A percentile compares a stretch with the other conserved stretches of the same genome.
phyloP scores from a whole-genome alignment of 2,888 invertebrate species.

The Tetragonisca angustula region DNA sequence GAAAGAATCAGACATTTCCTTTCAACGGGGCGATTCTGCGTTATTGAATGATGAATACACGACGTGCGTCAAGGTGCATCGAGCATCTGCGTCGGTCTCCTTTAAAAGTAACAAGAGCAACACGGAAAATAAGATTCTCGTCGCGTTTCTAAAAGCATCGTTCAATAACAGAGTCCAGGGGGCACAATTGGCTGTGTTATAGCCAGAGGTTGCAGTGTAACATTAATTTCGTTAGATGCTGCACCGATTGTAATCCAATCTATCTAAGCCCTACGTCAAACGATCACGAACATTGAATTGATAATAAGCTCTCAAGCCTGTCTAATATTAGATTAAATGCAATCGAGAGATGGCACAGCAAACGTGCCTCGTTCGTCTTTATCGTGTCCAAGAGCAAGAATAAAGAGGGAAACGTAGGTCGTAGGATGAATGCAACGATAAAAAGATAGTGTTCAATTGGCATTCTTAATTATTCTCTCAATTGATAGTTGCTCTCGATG shows the following conservation, averaged over 20 bases:
- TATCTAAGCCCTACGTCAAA: conserved; percentile 58
- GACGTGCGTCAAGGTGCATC: background rate
- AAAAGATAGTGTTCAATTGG: background rate
- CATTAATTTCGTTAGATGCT: conserved; percentile 63
- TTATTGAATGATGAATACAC: background rate
- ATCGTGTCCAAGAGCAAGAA: conserved; percentile 11
- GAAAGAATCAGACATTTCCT: background rate
- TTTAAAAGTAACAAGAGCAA: background rate
- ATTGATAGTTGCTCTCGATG: background rate
- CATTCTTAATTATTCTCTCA: conserved; percentile 33
- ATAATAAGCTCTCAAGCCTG: conserved; percentile 64
- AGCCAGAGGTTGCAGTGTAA: conserved; percentile 36
- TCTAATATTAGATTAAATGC: conserved; percentile 66
- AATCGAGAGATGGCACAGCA: conserved; percentile 55
- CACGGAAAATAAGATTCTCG: conserved; percentile 9
- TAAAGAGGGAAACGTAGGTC: conserved; percentile 5
- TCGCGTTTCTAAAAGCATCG: conserved; percentile 2
- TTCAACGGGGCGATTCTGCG: background rate
- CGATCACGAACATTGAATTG: conserved; percentile 66
- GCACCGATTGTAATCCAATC: conserved; percentile 66
- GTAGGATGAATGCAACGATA: conserved; percentile 1
- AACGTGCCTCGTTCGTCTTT: conserved; percentile 35
- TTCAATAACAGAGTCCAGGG: background rate
- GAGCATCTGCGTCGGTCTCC: background rate
- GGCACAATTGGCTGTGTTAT: conserved; percentile 38